phyloP scores from a whole-genome alignment of 2,888 invertebrate genomes.

The Theodoxus fluviatilis region DNA sequence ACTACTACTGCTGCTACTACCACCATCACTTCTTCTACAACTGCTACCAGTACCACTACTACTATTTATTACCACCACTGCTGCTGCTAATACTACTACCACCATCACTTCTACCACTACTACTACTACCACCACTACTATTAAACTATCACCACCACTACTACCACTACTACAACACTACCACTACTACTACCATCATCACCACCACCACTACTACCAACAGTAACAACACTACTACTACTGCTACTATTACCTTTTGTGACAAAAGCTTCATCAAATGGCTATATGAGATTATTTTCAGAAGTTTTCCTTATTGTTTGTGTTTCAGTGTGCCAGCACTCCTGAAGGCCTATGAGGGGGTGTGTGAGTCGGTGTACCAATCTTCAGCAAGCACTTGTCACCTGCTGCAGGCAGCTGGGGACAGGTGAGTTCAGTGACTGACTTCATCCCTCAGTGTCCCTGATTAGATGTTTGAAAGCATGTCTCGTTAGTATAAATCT shows the following conservation, averaged over 20 bases:
- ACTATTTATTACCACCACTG: background rate
- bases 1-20: constrained; percentile 9
- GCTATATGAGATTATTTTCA: background rate
- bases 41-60: constrained; percentile 14
- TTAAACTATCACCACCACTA: background rate
- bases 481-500: background rate
- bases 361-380: constrained; percentile 40
- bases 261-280: background rate
- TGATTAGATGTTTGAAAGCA: background rate
- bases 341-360: constrained; percentile 35
- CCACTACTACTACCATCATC: background rate
- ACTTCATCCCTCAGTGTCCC: background rate
- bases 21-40: constrained; percentile 4
- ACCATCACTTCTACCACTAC: constrained; percentile 9
- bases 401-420: constrained; percentile 40
- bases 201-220: background rate
- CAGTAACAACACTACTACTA: background rate
- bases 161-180: constrained; percentile 11
- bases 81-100: background rate
- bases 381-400: constrained; percentile 29
- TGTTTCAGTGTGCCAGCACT: constrained; percentile 25
- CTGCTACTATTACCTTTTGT: background rate
- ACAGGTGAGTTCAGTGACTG: constrained; percentile 34
- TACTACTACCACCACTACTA: constrained; percentile 16
- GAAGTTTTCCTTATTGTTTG: background rate